Percentiles rank a stretch among this genome's conserved stretches.
phyloP scores from a whole-genome alignment of 2,113 vertebrate genomes.

The Festucalex cinctus region DNA sequence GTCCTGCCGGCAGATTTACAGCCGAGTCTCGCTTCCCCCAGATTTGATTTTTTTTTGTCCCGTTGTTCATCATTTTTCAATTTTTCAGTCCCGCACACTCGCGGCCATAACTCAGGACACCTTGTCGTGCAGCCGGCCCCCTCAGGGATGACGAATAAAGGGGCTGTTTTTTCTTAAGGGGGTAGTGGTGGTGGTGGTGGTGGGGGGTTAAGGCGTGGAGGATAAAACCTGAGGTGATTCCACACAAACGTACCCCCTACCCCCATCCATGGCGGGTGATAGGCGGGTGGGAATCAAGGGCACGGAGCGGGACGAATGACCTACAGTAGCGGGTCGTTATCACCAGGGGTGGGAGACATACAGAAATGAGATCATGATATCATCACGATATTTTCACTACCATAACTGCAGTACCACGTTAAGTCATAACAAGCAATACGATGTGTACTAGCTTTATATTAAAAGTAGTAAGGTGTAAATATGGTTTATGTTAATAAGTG shows the following conservation, averaged over 20 bases:
- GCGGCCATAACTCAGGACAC: constrained; percentile 50
- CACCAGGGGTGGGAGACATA: neutral
- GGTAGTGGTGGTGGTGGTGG: no score
- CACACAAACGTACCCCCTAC: constrained; percentile 26
- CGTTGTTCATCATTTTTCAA: constrained; percentile 68
- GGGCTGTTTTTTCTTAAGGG: constrained; percentile 21
- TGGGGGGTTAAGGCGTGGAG: neutral
- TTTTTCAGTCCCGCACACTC: constrained; percentile 47
- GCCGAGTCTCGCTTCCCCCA: constrained; percentile 47
- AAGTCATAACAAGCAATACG: neutral
- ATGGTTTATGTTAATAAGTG: no score
- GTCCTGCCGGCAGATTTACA: constrained; percentile 58
- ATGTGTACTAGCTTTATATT: no score
- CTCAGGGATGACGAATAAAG: constrained; percentile 24
- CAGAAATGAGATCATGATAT: neutral
- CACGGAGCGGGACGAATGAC: constrained; percentile 14
- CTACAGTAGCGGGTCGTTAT: constrained; percentile 32
- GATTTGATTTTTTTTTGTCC: constrained; percentile 31
- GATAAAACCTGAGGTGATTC: constrained; percentile 28
- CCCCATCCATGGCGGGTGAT: constrained; percentile 41
- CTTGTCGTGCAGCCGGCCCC: constrained; percentile 47
- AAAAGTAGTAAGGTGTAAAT: neutral
- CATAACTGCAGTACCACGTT: neutral
- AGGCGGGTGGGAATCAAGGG: constrained; percentile 49
- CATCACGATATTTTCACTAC: neutral